Base-by-base conservation (phyloP, 1,140 invertebrate species). In the Diuraphis noxia region DNA sequence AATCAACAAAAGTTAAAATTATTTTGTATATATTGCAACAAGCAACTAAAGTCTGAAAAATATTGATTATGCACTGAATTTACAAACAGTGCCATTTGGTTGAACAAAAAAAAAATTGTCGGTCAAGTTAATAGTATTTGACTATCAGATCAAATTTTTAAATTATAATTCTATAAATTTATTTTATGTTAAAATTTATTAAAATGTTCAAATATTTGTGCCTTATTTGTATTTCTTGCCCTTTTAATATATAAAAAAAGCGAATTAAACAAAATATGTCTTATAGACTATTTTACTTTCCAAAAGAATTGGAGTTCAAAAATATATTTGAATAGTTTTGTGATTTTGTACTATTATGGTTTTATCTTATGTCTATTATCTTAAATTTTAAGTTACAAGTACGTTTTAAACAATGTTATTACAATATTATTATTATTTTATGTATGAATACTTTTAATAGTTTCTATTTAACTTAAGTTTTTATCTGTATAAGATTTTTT, bases 401-500 rank as follows among this genome's bases (percentile, higher is more conserved):
- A 10, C n/a, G 41, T 25, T 91, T 91, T 91, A 81, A 81, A 49
- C 19, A 30, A 81, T 91, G 89, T 91, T 91, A 79, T 79, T 41
- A 79, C 36, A 77, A 36, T 89, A 63, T 88, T 88, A 90, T 88
- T 72, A 72, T 46, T 90, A 77, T 81, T 81, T 82, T 38, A 82
- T 91, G 21, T 91, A 52, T 81, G 25, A 82, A 82, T 82, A 52
- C 23, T 52, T 43, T 77, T 46, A 81, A 91, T 79, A 91, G 89
- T 81, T 91, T 81, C 72, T 91, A 91, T 82, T 91, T 91, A 91
- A 82, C 6, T 40, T 79, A 25, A 90, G 63, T 90, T 46, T 63
- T 63, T 88, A 25, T 77, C 7, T 79, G 21, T 46, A 25, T 46
- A 79, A 63, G 52, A 63, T 13, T 88, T 63, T 52, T n/a, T 41